phyloP scores from a whole-genome alignment of 2,113 vertebrate genomes.

The Urocynchramus pylzowi region DNA sequence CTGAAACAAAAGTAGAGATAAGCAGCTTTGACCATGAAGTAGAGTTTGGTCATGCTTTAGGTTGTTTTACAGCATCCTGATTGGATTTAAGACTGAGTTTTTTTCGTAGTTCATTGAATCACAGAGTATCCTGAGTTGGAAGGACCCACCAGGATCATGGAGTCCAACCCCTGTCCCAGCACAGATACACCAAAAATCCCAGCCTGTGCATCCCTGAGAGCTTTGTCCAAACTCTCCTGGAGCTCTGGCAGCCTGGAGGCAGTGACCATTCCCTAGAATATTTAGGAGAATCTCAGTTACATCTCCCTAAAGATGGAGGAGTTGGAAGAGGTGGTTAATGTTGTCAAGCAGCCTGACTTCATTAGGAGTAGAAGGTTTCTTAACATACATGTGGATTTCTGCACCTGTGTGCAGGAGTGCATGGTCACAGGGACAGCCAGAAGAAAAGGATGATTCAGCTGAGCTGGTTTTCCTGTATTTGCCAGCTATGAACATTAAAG shows the following conservation, averaged over 20 bases:
- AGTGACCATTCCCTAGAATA: fast-evolving
- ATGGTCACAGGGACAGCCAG: background rate
- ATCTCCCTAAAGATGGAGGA: background rate
- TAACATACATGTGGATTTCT: background rate
- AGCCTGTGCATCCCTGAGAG: background rate
- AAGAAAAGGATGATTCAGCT: background rate
- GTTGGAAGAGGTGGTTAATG: background rate
- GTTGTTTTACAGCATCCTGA: background rate
- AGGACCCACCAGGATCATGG: background rate
- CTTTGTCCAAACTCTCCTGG: fast-evolving
- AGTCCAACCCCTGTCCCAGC: background rate
- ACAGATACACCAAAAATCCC: background rate
- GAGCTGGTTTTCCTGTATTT: background rate
- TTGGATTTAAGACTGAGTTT: background rate
- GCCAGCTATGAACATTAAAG: background rate
- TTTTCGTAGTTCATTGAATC: background rate
- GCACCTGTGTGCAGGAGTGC: background rate
- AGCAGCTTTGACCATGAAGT: background rate
- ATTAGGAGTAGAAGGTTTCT: background rate
- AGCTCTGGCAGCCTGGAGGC: background rate
- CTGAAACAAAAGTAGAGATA: background rate
- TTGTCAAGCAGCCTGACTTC: background rate
- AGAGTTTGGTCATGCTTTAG: background rate
- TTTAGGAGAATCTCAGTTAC: background rate
- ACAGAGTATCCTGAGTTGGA: background rate